Percentiles rank a stretch among this genome's conserved stretches.
Conservation (phyloP, 2,888 invertebrate genomes). For the Mystacides longicornis region DNA sequence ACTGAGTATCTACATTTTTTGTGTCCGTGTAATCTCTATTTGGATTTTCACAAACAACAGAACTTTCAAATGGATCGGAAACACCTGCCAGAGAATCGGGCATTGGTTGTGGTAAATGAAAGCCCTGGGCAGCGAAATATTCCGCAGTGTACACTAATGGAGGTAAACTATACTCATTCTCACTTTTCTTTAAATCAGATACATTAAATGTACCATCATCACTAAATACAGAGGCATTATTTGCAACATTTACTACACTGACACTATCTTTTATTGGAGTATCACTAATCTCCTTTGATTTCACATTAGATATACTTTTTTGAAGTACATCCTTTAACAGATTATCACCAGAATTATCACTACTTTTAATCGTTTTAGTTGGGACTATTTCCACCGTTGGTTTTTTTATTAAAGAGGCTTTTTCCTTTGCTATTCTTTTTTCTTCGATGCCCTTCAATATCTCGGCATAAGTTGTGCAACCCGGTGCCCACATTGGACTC, state of each 20-base stretch:
- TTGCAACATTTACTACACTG: background rate
- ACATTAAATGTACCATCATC: constrained; percentile 4
- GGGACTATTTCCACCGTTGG: too few relatives aligned
- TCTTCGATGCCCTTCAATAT: constrained; percentile 56
- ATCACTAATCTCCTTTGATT: too few relatives aligned
- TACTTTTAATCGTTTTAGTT: too few relatives aligned
- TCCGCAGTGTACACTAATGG: constrained; percentile 29
- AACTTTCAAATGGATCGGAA: background rate
- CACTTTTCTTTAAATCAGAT: constrained; percentile 18
- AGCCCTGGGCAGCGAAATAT: constrained; percentile 31
- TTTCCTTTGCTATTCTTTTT: constrained; percentile 3
- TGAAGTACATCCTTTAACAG: too few relatives aligned
- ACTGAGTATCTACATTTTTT: background rate
- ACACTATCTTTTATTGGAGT: background rate
- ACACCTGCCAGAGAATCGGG: constrained; percentile 21
- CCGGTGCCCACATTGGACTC: constrained; percentile 68
- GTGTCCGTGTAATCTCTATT: background rate
- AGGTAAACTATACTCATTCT: constrained; percentile 24
- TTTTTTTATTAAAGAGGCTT: too few relatives aligned
- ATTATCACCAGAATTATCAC: too few relatives aligned
- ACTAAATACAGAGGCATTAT: background rate
- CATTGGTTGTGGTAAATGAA: constrained; percentile 30
- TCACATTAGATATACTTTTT: too few relatives aligned
- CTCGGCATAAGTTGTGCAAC: constrained; percentile 71
- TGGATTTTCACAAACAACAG: background rate